Evolutionary conservation across 2,888 invertebrate species (phyloP), one percentile per base, ranked within the genome.

Genomic region (Tinea semifulvella): DNA sequence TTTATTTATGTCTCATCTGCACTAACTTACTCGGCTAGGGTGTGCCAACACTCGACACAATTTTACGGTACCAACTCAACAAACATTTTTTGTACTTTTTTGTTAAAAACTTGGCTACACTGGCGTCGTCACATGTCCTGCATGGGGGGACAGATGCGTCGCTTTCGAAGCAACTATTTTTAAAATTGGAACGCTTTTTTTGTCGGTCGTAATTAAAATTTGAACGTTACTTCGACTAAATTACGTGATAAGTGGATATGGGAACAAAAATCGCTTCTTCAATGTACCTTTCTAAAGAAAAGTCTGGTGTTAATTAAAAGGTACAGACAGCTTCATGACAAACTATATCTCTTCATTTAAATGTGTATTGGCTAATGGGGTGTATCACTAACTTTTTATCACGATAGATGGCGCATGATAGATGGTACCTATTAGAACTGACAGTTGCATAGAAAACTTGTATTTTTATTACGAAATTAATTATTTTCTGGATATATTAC

Each of bases 91-190:
- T 36, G 22, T 40, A 13, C 10, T 40, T 19, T 40, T 20, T 40
- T 22, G 40, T 40, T 40, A 11, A 40, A 57, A 68, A 67, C 66
- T 70, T 70, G 63, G 63, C 59, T 65, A 57, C 65, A 62, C 56
- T 58, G 58, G 49, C 51, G 56, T 51, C 65, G 63, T 61, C 67
- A 65, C 58, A 59, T 69, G 66, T 60, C 56, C 52, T 2, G 52
- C 53, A 17, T 14, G n/a, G 13, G 22, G 8, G 40, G 40, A 39
- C 40, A 22, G 3, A 40, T 18, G 36, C 18, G 36, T 18, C 36
- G 36, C 11, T 14, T 40, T 20, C n/a, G 2, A 14, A 5, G 20
- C n/a, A 38, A 18, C 19, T 38, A 38, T 40, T 20, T 38, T 40
- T 22, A 22, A 40, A 22, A 17, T 40, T 40, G 4, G 17, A 18